Percentiles rank a stretch among this genome's conserved stretches.
These are phyloP conservation scores for Agapornis canus DNA, from an alignment of 2,797 vertebrate genomes.

Conservation along the genomic window DNA sequence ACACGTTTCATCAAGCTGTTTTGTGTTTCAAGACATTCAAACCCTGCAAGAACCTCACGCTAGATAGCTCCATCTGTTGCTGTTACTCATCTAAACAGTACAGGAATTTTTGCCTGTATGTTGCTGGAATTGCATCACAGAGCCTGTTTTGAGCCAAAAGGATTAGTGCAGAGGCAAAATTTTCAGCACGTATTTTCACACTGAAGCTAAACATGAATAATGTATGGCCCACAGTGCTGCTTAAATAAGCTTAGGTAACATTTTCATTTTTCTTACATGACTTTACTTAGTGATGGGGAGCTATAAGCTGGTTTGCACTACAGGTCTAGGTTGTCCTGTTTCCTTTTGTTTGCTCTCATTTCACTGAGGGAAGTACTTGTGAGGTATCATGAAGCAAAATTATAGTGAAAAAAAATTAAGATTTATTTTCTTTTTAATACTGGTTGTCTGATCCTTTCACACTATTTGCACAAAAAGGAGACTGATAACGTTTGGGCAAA, in stretches of 20 bases:
- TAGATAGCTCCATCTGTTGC: neutral
- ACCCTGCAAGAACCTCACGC: neutral
- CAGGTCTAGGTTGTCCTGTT: neutral
- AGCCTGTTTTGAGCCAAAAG: neutral
- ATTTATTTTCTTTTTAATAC: neutral
- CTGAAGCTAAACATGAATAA: neutral
- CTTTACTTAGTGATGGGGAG: neutral
- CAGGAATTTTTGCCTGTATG: neutral
- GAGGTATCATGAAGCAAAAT: neutral
- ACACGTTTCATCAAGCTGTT: neutral
- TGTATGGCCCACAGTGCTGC: neutral
- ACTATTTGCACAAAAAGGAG: neutral
- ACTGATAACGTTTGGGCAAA: neutral
- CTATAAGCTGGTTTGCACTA: neutral
- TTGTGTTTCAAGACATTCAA: neutral
- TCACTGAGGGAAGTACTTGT: neutral
- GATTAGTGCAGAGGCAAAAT: neutral
- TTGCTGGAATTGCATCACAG: neutral
- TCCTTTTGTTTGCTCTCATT: neutral
- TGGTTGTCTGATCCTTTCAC: neutral
- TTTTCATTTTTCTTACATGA: neutral
- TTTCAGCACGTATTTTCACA: neutral
- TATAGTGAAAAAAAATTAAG: neutral
- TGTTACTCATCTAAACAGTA: neutral
- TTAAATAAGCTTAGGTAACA: neutral